Percentiles rank a stretch among this genome's conserved stretches.
Evolutionary conservation across 2,113 vertebrate species (phyloP).

Genomic region (Myrmecophaga tridactyla): DNA sequence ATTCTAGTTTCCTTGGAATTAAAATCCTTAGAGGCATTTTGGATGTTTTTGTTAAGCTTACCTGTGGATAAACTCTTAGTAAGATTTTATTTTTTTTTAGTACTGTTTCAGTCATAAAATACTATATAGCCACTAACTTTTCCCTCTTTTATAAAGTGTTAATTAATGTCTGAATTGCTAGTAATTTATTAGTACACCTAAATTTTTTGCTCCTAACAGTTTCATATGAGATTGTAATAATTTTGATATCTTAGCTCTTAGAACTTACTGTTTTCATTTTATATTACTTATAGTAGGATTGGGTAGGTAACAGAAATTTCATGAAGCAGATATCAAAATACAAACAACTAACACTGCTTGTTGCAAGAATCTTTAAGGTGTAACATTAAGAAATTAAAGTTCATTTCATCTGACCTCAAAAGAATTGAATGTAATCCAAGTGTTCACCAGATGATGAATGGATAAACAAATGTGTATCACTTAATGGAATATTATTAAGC

Average conservation of each 20-base stretch:
- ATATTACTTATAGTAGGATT: not conserved
- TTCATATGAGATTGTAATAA: not conserved
- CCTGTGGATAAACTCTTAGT: not conserved
- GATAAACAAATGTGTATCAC: too few relatives aligned
- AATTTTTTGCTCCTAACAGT: not conserved
- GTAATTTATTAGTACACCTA: not conserved
- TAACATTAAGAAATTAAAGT: not conserved
- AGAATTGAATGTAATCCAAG: too few relatives aligned
- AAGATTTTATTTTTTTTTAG: not conserved
- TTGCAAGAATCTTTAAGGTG: not conserved
- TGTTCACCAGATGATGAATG: too few relatives aligned
- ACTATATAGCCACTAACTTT: not conserved
- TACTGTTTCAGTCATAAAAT: too few relatives aligned
- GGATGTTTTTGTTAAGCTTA: not conserved
- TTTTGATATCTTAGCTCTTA: not conserved
- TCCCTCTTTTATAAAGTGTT: not conserved
- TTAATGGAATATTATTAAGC: too few relatives aligned
- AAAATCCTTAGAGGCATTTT: not conserved
- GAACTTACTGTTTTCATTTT: not conserved
- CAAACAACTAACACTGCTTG: not conserved
- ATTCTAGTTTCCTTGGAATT: conserved; percentile 1
- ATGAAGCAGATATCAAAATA: not conserved
- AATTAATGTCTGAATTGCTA: not conserved
- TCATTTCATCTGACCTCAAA: too few relatives aligned
- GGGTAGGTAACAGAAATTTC: not conserved